Base-by-base conservation (phyloP, 92 coral and sea anemone genomes). In the Heteractis magnifica region DNA sequence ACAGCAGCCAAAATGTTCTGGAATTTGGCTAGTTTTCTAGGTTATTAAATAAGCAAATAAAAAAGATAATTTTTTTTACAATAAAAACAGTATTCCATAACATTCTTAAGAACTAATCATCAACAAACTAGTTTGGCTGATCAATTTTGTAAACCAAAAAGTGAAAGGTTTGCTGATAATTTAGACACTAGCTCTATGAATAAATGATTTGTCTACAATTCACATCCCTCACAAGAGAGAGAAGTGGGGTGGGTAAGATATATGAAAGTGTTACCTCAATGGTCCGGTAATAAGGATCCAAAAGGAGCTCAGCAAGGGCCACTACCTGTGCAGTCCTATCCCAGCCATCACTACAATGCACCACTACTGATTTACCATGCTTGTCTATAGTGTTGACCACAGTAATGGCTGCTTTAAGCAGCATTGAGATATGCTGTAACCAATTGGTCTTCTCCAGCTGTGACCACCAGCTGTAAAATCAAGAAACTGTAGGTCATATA, bases 311-410 rank as follows among this genome's bases (percentile, higher is more conserved):
- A 14, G 98, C 98, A 52, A 95, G 84, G 50, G 98, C 94, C 79
- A 94, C 98, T 73, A 95, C 87, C 81, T 95, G 98, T 11, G 98
- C 81, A 21, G 98, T 95, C 79, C 98, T 94, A 88, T 95, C 98
- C 98, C 98, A 95, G 75, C 98, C 98, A 88, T 95, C 98, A 78
- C 98, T 95, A 91, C 98, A 95, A 83, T 95, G 98, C 10, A 95
- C 95, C 83, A 95, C 89, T 59, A 95, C 98, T 41, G 97, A 97
- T 52, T 93, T 90, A 84, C 85, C 82, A 44, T 95, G 92, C 56
- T 90, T 91, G 73, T 93, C 91, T 49, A 95, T 79, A 20, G 98
- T 95, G 76, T 95, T 87, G 51, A 93, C 98, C 26, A 95, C 95
- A 71, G 90, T 87, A 73, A 91, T 60, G 58, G 97, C 90, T 8